These are phyloP conservation scores for Eidolon helvum DNA, from an alignment of 2,113 vertebrate genomes.

Conservation along the genomic window DNA sequence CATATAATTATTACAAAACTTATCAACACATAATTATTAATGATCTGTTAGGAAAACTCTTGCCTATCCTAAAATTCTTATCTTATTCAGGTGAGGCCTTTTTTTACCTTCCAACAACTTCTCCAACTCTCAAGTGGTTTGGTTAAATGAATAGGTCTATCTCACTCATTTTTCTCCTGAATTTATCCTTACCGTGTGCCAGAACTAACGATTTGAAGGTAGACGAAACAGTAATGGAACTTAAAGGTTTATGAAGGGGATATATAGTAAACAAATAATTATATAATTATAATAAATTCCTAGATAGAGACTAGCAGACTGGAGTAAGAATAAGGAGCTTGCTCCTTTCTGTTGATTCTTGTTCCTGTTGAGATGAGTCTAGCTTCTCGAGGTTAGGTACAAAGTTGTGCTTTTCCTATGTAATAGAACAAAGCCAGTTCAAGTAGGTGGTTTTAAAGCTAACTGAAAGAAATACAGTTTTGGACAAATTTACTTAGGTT, in stretches of 20 bases:
- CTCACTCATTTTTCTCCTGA: not conserved
- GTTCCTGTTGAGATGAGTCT: not conserved
- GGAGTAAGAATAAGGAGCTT: not conserved
- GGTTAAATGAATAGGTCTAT: not conserved
- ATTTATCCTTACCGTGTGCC: not conserved
- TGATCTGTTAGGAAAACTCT: not conserved
- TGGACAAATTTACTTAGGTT: not conserved
- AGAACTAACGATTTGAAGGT: not conserved
- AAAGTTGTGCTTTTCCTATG: not conserved
- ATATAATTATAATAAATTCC: not conserved
- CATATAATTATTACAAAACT: not conserved
- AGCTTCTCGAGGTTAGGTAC: not conserved
- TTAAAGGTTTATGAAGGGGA: not conserved
- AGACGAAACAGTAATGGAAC: not conserved
- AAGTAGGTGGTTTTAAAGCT: not conserved
- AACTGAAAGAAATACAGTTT: not conserved
- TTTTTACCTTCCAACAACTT: not conserved
- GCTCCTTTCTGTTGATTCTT: not conserved
- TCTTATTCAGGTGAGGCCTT: not conserved
- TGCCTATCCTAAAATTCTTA: not conserved
- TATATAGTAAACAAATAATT: not conserved
- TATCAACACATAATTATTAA: not conserved
- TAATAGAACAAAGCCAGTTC: not conserved
- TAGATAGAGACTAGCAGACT: not conserved
- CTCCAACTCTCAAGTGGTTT: not conserved